These are phyloP conservation scores for Andricus grossulariae DNA, from an alignment of 1,140 invertebrate species.

Conservation along the genomic window DNA sequence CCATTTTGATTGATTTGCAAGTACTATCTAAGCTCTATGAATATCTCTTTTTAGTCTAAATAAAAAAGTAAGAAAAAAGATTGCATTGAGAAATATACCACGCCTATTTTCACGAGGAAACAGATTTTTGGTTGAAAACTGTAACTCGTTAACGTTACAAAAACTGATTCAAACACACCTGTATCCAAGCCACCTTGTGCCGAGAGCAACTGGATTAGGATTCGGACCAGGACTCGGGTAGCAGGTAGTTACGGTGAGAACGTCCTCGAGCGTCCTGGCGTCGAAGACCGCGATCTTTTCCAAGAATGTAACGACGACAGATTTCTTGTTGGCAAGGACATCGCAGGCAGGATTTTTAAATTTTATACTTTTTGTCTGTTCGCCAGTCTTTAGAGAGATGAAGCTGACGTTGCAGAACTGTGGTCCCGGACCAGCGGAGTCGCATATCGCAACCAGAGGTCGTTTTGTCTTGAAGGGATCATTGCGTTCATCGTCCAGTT, in stretches of 20 bases:
- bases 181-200: slow-evolving; percentile 87
- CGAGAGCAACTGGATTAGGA: slow-evolving; percentile 93
- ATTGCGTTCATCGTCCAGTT: slow-evolving; percentile 74
- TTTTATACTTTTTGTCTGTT: slow-evolving; percentile 92
- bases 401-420: slow-evolving; percentile 93
- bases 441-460: slow-evolving; percentile 92
- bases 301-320: slow-evolving; percentile 90
- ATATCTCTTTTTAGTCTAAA: no score
- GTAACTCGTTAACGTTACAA: no score
- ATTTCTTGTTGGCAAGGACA: slow-evolving; percentile 88
- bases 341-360: slow-evolving; percentile 94
- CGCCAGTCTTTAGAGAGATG: slow-evolving; percentile 91
- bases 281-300: slow-evolving; percentile 95
- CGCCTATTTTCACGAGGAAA: no score
- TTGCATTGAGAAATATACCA: no score
- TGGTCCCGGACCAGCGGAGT: slow-evolving; percentile 86
- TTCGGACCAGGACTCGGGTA: slow-evolving; percentile 90
- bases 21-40: no score
- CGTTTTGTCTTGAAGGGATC: slow-evolving; percentile 86
- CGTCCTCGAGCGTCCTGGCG: slow-evolving; percentile 90
- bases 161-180: slow-evolving; percentile 49
- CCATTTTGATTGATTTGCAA: no score
- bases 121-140: no score
- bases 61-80: no score
- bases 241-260: slow-evolving; percentile 91